These are phyloP conservation scores for Folsomia candida DNA, from an alignment of 2,888 invertebrate genomes.

Conservation along the genomic window DNA sequence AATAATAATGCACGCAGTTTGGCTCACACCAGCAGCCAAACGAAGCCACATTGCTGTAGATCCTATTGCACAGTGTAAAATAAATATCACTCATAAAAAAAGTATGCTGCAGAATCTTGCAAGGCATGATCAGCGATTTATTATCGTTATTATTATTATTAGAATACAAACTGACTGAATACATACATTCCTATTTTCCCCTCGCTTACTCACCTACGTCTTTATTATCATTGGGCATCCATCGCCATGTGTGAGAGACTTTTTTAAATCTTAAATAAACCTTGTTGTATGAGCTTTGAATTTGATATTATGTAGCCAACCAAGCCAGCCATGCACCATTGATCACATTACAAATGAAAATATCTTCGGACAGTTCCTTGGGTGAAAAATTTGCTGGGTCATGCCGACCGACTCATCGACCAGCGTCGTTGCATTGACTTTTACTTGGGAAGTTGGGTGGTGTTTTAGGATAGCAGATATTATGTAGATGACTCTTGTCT, in stretches of 20 bases:
- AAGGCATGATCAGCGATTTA: not conserved
- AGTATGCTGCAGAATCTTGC: too few species aligned
- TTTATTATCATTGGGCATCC: not conserved
- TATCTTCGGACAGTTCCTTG: constrained; percentile 27
- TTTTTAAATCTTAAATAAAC: not conserved
- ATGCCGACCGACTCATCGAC: constrained; percentile 25
- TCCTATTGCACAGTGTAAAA: too few species aligned
- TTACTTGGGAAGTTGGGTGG: not conserved
- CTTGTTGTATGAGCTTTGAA: not conserved
- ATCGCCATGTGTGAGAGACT: not conserved
- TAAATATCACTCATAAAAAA: too few species aligned
- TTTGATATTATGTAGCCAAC: not conserved
- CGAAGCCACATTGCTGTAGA: too few species aligned
- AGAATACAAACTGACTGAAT: not conserved
- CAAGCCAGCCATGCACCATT: constrained; percentile 18
- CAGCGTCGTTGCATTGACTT: not conserved
- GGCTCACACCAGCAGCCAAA: too few species aligned
- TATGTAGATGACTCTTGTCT: too few species aligned
- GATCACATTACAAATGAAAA: constrained; percentile 40
- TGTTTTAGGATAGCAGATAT: too few species aligned
- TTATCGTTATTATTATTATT: not conserved
- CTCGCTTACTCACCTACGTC: not conserved
- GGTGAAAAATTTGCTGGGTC: constrained; percentile 35
- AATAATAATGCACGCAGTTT: too few species aligned
- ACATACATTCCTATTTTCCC: not conserved